Base-by-base conservation (phyloP, 1,140 invertebrate genomes). In the Drosophila aff. region DNA sequence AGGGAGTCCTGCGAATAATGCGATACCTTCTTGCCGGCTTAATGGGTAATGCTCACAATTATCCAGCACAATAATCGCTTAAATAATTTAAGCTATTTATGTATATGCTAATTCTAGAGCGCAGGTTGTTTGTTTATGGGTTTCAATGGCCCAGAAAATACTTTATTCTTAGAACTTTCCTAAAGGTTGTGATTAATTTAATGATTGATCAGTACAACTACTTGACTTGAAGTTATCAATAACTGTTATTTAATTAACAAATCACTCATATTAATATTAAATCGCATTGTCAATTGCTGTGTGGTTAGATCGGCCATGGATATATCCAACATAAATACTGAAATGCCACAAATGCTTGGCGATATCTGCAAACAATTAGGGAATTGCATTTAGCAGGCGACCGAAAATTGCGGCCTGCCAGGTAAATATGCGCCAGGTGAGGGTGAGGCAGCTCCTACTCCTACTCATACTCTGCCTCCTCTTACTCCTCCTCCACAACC, bases 351-450 rank as follows among this genome's bases (percentile, higher is more conserved):
- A 73, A 72, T 73, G 26, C 38, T 60, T 50, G 41, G 16, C 21
- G 3, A 31, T 60, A 50, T 72, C 53, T 43, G 67, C 38, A 60
- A 36, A 31, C 69, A 73, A 73, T 72, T 73, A 61, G 67, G 41
- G 40, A 61, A 73, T 72, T 73, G 67, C 69, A 73, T 38, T 61
- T 28, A 21, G 43, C 11, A 26, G 49, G 58, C 33, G 31, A 72
- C n/a, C 36, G 8, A 46, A 26, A 72, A 40, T 41, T 49, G 67
- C 16, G 43, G 65, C 65, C 41, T 50, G 49, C 11, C 28, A 23
- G 41, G 26, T 21, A 53, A 40, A 53, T 40, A 55, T 57, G 36
- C 4, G 33, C 15, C 15, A 40, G 36, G 36, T 57, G 23, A n/a
- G 38, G 21, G 36, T 57, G 8, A n/a, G 31, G n/a, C n/a, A n/a